Evolutionary conservation across 2,888 invertebrate species (phyloP).

Genomic region (Hemistola chrysoprasaria): DNA sequence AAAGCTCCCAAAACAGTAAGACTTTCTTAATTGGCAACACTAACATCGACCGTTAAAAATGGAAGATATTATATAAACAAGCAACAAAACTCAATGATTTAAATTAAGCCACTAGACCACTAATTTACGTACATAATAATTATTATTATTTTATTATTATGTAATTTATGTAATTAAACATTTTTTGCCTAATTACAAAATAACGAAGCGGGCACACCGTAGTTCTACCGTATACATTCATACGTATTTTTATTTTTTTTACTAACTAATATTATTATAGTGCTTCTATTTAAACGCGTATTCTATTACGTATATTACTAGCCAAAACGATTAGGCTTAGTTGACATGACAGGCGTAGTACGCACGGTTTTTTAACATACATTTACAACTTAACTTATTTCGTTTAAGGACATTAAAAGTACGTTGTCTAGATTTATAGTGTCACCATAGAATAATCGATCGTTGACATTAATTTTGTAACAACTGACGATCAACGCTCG

Average conservation of each 20-base stretch:
- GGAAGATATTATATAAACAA: slow-evolving; percentile 13
- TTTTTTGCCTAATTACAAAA: slow-evolving; percentile 17
- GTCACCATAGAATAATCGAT: too few species aligned
- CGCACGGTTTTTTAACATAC: too few species aligned
- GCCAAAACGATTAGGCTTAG: slow-evolving; percentile 72
- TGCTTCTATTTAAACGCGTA: slow-evolving; percentile 67
- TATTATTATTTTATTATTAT: slow-evolving; percentile 16
- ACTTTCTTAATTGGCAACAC: slow-evolving; percentile 7
- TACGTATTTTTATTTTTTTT: slow-evolving; percentile 68
- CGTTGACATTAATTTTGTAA: too few species aligned
- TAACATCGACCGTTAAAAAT: slow-evolving; percentile 5
- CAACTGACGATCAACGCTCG: too few species aligned
- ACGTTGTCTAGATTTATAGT: too few species aligned
- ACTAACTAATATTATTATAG: slow-evolving; percentile 68
- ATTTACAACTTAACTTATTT: too few species aligned
- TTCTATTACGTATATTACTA: slow-evolving; percentile 61
- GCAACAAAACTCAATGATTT: slow-evolving; percentile 45
- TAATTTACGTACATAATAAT: slow-evolving; percentile 29
- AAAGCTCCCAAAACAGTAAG: neutral
- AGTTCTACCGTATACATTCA: slow-evolving; percentile 78
- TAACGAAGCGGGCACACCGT: slow-evolving; percentile 43
- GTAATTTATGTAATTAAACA: slow-evolving; percentile 6
- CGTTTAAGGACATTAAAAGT: too few species aligned
- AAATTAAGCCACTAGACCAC: slow-evolving; percentile 70
- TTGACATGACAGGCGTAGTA: too few species aligned